phyloP scores from a whole-genome alignment of 2,113 vertebrate genomes.

The Myotis lucifugus region DNA sequence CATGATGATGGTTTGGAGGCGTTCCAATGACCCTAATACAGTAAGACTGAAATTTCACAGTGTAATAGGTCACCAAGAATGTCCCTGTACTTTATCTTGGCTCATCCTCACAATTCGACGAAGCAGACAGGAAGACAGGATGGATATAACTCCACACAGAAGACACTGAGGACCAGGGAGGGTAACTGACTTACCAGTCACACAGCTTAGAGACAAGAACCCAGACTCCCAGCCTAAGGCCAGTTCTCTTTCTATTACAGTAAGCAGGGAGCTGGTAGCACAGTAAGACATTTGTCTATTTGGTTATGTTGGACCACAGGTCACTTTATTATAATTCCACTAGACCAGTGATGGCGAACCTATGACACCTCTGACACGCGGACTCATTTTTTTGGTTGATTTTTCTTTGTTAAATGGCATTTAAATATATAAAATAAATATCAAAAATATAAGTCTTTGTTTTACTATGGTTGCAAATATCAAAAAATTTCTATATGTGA shows the following conservation, averaged over 20 bases:
- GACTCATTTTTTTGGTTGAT: too few species aligned
- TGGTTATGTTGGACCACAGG: too few species aligned
- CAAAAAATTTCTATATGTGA: too few species aligned
- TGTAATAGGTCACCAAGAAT: not conserved
- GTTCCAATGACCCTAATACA: not conserved
- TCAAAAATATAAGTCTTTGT: too few species aligned
- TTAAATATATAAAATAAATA: too few species aligned
- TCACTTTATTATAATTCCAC: not conserved
- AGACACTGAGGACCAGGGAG: not conserved
- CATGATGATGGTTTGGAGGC: not conserved
- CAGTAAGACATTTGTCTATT: accelerated
- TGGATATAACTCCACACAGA: too few species aligned
- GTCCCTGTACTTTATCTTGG: too few species aligned
- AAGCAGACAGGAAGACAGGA: not conserved
- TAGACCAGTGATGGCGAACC: too few species aligned
- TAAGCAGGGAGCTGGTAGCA: too few species aligned
- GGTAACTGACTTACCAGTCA: not conserved
- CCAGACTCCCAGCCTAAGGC: not conserved
- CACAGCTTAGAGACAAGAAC: not conserved
- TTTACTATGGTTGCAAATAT: too few species aligned
- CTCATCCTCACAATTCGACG: not conserved
- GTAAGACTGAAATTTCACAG: not conserved
- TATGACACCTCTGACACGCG: too few species aligned
- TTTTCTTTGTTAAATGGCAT: too few species aligned
- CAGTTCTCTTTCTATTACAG: accelerated